These are phyloP conservation scores for Crossoptilon crossoptilon DNA, from an alignment of 2,797 vertebrate genomes.

Conservation along the genomic window DNA sequence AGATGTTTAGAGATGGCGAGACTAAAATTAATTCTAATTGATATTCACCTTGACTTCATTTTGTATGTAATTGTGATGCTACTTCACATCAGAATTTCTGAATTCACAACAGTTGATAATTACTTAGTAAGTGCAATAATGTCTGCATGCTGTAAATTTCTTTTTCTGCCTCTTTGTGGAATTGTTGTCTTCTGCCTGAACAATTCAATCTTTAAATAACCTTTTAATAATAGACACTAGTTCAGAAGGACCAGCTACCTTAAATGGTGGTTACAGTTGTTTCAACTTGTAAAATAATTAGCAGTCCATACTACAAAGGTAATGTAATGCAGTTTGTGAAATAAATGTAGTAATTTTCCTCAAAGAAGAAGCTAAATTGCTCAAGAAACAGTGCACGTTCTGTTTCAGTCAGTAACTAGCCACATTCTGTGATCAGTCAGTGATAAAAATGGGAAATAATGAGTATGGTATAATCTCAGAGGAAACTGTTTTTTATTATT, in stretches of 20 bases:
- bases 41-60: slow-evolving; percentile 70
- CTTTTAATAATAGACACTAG: background rate
- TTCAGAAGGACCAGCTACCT: background rate
- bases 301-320: background rate
- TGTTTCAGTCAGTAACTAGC: background rate
- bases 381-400: background rate
- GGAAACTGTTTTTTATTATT: background rate
- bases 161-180: background rate
- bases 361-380: background rate
- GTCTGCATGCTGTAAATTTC: slow-evolving; percentile 19
- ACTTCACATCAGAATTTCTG: slow-evolving; percentile 41
- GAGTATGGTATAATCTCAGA: background rate
- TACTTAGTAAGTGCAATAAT: background rate
- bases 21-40: slow-evolving; percentile 60
- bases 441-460: background rate
- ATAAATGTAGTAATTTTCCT: background rate
- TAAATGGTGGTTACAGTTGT: background rate
- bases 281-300: background rate
- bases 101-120: slow-evolving; percentile 60
- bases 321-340: background rate
- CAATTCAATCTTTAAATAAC: background rate
- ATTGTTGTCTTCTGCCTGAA: background rate
- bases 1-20: slow-evolving; percentile 49
- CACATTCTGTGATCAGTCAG: background rate
- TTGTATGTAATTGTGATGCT: slow-evolving; percentile 57